Conservation (phyloP, 2,888 invertebrate genomes). For the Ernsta delagoae region DNA sequence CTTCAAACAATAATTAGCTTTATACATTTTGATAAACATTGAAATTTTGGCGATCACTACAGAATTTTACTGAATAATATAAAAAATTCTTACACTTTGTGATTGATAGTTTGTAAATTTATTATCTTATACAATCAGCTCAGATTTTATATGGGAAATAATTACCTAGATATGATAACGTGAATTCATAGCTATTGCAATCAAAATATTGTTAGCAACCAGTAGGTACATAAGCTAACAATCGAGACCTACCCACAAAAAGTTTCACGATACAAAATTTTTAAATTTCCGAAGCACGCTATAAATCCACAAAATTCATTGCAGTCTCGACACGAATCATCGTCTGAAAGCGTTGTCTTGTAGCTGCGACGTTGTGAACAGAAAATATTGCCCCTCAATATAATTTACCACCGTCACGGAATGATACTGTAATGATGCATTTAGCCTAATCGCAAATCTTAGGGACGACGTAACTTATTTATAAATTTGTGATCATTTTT, state of each 20-base stretch:
- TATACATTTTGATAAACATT: too few relatives aligned
- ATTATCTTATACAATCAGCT: too few relatives aligned
- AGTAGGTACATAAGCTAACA: too few relatives aligned
- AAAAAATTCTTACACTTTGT: too few relatives aligned
- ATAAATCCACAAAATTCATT: slow-evolving; percentile 63
- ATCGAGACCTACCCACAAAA: not conserved
- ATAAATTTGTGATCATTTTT: not conserved
- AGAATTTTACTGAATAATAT: too few relatives aligned
- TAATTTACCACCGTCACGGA: slow-evolving; percentile 66
- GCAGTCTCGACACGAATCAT: slow-evolving; percentile 65
- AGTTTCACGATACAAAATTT: not conserved
- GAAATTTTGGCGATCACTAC: too few relatives aligned
- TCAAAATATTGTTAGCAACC: too few relatives aligned
- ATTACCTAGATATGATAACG: too few relatives aligned
- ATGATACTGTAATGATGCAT: slow-evolving; percentile 49
- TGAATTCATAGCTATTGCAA: too few relatives aligned
- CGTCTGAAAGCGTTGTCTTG: slow-evolving; percentile 80
- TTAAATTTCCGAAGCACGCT: slow-evolving; percentile 39
- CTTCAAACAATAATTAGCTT: too few relatives aligned
- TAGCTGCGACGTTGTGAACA: slow-evolving; percentile 61
- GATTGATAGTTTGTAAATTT: too few relatives aligned
- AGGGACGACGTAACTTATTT: not conserved
- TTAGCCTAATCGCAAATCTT: slow-evolving; percentile 3
- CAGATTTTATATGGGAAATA: too few relatives aligned
- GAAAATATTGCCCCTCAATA: slow-evolving; percentile 74